Evolutionary conservation across 2,888 invertebrate species (phyloP).

Genomic region (Scaptomyza caliginosa): DNA sequence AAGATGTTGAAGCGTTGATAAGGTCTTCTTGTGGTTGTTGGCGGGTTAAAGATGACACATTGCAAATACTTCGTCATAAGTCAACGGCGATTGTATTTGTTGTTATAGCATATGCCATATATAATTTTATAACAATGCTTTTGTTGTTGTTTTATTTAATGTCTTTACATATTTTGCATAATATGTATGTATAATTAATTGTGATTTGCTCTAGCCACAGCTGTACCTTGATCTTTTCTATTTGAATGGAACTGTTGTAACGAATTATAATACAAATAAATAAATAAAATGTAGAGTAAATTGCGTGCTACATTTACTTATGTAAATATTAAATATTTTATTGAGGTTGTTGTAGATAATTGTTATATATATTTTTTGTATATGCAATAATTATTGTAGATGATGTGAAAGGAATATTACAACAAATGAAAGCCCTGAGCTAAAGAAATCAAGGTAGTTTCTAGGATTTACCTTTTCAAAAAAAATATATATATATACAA

Average conservation of each 20-base stretch:
- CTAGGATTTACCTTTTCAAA: no score
- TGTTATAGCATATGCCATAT: constrained; percentile 15
- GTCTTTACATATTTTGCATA: constrained; percentile 8
- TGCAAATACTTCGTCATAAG: constrained; percentile 46
- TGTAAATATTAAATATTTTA: constrained; percentile 43
- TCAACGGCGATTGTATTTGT: constrained; percentile 34
- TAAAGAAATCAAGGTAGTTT: background rate
- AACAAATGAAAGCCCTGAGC: background rate
- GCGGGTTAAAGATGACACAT: constrained; percentile 49
- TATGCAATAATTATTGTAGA: background rate
- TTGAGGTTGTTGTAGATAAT: constrained; percentile 59
- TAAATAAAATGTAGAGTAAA: constrained; percentile 60
- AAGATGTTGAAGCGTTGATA: constrained; percentile 34
- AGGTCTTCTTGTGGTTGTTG: constrained; percentile 12
- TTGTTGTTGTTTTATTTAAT: constrained; percentile 64
- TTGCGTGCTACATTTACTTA: constrained; percentile 64
- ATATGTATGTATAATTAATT: constrained; percentile 47
- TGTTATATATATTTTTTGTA: constrained; percentile 14
- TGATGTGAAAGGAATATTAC: background rate
- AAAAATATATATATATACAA: no score
- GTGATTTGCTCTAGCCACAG: constrained; percentile 31
- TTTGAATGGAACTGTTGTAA: constrained; percentile 22
- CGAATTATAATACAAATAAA: background rate
- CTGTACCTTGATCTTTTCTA: constrained; percentile 73
- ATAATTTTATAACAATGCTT: constrained; percentile 60